Conservation (phyloP, 2,888 invertebrate species). For the Acleris emargana region DNA sequence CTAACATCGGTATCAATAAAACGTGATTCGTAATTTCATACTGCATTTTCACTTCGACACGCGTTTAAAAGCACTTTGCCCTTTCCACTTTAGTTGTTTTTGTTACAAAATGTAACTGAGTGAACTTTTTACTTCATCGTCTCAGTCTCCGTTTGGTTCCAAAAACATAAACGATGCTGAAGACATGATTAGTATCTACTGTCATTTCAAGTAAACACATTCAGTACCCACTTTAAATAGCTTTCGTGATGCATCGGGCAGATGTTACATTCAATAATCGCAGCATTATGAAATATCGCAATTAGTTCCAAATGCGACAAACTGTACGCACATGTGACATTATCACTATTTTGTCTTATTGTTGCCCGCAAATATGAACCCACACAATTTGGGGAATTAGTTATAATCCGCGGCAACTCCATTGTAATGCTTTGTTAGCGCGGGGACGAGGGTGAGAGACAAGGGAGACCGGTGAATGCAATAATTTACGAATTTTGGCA, state of each 20-base stretch:
- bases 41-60: conserved; percentile 76
- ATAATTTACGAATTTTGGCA: conserved; percentile 59
- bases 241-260: conserved; percentile 51
- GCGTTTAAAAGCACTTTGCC: conserved; percentile 72
- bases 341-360: conserved; percentile 81
- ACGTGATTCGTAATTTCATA: conserved; percentile 82
- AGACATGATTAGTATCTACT: not conserved
- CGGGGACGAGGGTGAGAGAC: conserved; percentile 60
- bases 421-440: conserved; percentile 72
- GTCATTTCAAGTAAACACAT: not conserved
- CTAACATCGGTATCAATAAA: conserved; percentile 71
- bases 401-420: conserved; percentile 76
- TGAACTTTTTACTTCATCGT: conserved; percentile 16
- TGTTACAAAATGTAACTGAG: conserved; percentile 43
- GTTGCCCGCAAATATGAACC: conserved; percentile 78
- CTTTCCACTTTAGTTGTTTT: conserved; percentile 73
- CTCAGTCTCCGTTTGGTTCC: conserved; percentile 3
- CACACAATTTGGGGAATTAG: conserved; percentile 81
- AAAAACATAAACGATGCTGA: not conserved
- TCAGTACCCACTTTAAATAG: conserved; percentile 1
- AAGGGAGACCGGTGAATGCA: conserved; percentile 56
- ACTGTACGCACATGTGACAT: conserved; percentile 78
- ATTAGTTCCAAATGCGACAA: conserved; percentile 81
- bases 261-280: conserved; percentile 74
- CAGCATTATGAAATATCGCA: conserved; percentile 75